A percentile compares a stretch with the other conserved stretches of the same genome.
Evolutionary conservation across 1,140 invertebrate species (phyloP).

Genomic region (Subanguina moxae): DNA sequence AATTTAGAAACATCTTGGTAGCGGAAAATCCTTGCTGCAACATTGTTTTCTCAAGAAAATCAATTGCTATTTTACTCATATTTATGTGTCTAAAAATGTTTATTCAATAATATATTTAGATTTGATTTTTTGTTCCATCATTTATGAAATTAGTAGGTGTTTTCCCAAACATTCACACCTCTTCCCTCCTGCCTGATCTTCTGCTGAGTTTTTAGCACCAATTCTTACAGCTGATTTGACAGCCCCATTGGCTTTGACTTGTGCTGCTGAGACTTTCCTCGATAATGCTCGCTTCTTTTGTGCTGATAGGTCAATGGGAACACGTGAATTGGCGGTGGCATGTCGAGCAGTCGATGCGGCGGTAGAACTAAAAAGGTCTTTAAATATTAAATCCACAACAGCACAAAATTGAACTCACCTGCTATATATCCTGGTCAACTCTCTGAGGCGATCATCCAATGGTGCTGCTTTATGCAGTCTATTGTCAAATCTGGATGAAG

Average conservation of each 20-base stretch:
- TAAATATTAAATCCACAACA: no score
- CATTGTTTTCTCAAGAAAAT: no score
- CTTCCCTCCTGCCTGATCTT: conserved; percentile 14
- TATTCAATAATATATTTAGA: no score
- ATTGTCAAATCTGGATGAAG: conserved; percentile 6
- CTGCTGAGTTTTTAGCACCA: background rate
- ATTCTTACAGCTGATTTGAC: background rate
- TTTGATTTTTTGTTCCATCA: background rate
- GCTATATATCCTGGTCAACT: conserved; percentile 25
- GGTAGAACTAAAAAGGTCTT: conserved; percentile 3
- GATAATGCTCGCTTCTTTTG: background rate
- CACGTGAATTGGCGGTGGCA: background rate
- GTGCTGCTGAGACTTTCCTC: background rate
- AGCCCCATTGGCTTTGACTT: background rate
- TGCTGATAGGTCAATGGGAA: background rate
- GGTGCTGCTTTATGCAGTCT: conserved; percentile 17
- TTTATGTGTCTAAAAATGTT: no score
- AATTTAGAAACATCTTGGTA: no score
- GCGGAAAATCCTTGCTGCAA: no score
- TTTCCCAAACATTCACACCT: conserved; percentile 3
- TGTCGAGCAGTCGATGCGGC: background rate
- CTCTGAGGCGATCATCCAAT: conserved; percentile 16
- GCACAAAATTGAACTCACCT: background rate
- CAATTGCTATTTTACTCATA: no score
- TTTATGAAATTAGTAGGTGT: background rate